Evolutionary conservation across 2,797 vertebrate species (phyloP), one percentile per base, ranked within the genome.

Genomic region (Heterohyrax brucei): DNA sequence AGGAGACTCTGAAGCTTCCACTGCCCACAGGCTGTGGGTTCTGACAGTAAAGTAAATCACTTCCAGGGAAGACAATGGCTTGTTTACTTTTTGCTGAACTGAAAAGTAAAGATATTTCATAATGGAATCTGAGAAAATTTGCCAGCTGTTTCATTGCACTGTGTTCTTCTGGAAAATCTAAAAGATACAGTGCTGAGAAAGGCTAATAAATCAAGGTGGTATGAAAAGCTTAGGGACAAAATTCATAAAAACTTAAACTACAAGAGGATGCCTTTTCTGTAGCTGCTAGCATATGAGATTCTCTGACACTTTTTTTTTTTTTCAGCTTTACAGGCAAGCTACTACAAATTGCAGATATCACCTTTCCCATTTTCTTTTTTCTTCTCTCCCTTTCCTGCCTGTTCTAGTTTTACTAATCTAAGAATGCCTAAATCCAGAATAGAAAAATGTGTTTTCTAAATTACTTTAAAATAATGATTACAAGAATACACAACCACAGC

Each of bases 71-170:
- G 97, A 98, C 98, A 97, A 97, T 94, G 95, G 93, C 98, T 97
- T 98, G 97, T 98, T 98, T 98, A 97, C 97, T 97, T 97, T 98
- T 96, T 96, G 97, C 44, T 96, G 96, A 97, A 98, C 98, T 96
- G 94, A 96, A 97, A 97, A 97, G 94, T 92, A 97, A 97, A 98
- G 97, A 96, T 98, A 97, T 98, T 98, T 98, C 96, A 96, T 98
- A 98, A 98, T 94, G 97, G 95, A 95, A 98, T 96, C 96, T 84
- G 95, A 97, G 94, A 96, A 97, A 98, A 98, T 97, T 97, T 98
- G 95, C 97, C 98, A 98, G 98, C 98, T 98, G 98, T 98, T 98
- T 98, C 96, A 97, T 97, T 96, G 96, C 94, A 80, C 96, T 97
- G 93, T 97, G 93, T 96, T 98, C 91, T 97, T 97, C 96, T 98